Percentiles rank a stretch among this genome's conserved stretches.
Conservation (phyloP, 2,888 invertebrate species). For the Xestia xanthographa region DNA sequence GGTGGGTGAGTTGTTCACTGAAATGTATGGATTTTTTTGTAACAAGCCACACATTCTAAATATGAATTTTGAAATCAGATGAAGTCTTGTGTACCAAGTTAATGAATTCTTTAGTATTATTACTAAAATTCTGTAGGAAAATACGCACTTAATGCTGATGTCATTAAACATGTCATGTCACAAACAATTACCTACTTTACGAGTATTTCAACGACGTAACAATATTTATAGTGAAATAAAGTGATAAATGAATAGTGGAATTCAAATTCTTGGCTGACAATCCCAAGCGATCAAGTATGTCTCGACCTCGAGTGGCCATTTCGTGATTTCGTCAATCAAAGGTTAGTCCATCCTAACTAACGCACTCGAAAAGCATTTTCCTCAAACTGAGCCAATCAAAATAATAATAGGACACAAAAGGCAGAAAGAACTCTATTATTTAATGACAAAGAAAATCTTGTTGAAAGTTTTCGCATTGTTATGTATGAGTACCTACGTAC, state of each 20-base stretch:
- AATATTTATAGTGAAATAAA: constrained; percentile 12
- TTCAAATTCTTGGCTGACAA: neutral
- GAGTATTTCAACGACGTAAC: neutral
- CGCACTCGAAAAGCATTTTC: constrained; percentile 6
- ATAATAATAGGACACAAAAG: constrained; percentile 1
- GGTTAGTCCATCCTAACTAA: neutral
- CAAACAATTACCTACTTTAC: neutral
- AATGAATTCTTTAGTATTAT: neutral
- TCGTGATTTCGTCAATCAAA: constrained; percentile 8
- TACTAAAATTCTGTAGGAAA: neutral
- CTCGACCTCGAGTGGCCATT: constrained; percentile 10
- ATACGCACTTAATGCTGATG: constrained; percentile 2
- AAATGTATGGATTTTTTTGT: neutral
- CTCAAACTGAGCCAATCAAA: neutral
- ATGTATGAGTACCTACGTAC: constrained; percentile 1
- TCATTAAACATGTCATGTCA: constrained; percentile 15
- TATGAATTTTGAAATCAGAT: neutral
- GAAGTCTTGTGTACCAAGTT: neutral
- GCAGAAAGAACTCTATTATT: neutral
- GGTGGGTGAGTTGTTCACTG: neutral
- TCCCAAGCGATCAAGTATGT: neutral
- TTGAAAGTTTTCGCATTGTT: constrained; percentile 12
- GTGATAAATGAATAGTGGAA: constrained; percentile 9
- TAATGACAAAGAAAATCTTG: neutral
- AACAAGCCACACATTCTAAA: neutral